Percentiles rank a stretch among this genome's conserved stretches.
Evolutionary conservation across 2,113 vertebrate genomes (phyloP).

Genomic region (Capra hircus): DNA sequence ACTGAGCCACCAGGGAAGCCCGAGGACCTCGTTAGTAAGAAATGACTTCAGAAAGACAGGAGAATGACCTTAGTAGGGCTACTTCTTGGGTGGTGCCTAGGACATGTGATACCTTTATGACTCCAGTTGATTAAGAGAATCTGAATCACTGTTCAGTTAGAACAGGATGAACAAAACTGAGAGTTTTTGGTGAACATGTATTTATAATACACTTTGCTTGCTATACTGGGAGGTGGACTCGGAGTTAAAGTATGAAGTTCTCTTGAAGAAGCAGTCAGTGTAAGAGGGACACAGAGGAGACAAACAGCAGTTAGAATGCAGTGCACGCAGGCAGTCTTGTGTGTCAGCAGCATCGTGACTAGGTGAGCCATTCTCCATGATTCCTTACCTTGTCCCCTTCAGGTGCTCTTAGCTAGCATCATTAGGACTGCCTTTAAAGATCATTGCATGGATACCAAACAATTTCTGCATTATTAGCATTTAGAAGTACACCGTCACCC

Average conservation of each 20-base stretch:
- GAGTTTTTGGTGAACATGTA: background rate
- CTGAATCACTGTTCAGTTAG: background rate
- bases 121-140: background rate
- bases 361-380: background rate
- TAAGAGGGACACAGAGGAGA: background rate
- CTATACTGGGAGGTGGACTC: background rate
- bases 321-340: accelerated
- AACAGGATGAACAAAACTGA: background rate
- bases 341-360: accelerated
- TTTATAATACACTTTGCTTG: background rate
- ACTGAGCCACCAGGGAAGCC: background rate
- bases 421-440: background rate
- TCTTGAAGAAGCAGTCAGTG: background rate
- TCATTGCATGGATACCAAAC: background rate
- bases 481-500: background rate
- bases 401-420: too few relatives aligned
- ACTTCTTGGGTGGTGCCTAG: background rate
- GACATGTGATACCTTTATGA: background rate
- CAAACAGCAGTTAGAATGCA: background rate
- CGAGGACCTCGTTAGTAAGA: background rate
- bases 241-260: background rate
- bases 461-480: background rate
- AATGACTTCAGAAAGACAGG: background rate
- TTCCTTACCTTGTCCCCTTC: background rate
- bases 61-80: background rate